These are phyloP conservation scores for Notolabrus celidotus DNA, from an alignment of 2,797 vertebrate genomes.

Conservation along the genomic window DNA sequence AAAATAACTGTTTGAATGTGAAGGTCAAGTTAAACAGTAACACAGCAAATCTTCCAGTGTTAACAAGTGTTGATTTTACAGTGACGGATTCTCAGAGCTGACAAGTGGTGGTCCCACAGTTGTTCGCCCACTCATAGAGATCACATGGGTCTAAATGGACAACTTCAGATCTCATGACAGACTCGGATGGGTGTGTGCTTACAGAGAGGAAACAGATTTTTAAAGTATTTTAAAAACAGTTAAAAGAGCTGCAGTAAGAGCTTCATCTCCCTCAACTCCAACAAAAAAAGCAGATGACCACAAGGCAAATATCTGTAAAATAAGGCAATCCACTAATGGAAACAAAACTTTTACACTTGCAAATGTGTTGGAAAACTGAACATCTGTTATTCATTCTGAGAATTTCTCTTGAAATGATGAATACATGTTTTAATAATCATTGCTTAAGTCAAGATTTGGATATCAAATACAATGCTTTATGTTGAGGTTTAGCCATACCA, in stretches of 20 bases:
- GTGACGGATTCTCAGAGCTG: slow-evolving; percentile 42
- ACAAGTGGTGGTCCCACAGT: slow-evolving; percentile 32
- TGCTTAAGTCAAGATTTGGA: no score
- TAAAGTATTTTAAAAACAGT: background rate
- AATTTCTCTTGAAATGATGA: no score
- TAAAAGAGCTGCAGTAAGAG: background rate
- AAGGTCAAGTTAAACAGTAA: slow-evolving; percentile 29
- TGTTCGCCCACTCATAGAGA: slow-evolving; percentile 34
- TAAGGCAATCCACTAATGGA: background rate
- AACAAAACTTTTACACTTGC: background rate
- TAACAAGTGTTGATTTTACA: slow-evolving; percentile 65
- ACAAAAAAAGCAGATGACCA: background rate
- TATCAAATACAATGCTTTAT: no score
- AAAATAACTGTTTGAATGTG: slow-evolving; percentile 27
- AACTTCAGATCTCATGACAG: background rate
- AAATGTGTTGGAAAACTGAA: background rate
- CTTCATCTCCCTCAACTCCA: background rate
- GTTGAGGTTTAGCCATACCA: no score
- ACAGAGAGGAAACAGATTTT: background rate
- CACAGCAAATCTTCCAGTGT: slow-evolving; percentile 42
- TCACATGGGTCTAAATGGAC: slow-evolving; percentile 2
- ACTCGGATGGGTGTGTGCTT: background rate
- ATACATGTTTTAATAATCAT: no score
- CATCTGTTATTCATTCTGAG: no score
- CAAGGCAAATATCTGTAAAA: background rate